Percentiles rank a stretch among this genome's conserved stretches.
These are phyloP conservation scores for Ophion obscuratus DNA, from an alignment of 2,888 invertebrate genomes.

Conservation along the genomic window DNA sequence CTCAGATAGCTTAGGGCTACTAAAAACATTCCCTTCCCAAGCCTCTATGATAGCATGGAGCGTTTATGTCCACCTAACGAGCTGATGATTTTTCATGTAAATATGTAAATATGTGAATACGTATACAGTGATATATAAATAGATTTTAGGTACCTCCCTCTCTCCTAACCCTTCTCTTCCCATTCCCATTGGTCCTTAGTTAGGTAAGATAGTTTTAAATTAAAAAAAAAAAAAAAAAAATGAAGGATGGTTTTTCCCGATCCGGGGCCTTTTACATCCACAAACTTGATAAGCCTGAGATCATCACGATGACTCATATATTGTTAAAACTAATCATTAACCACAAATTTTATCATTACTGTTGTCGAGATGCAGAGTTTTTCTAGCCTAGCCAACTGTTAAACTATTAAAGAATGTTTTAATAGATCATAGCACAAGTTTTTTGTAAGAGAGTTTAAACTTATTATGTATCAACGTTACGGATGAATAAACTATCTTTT, in stretches of 20 bases:
- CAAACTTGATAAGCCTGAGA: neutral
- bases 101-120: too few relatives aligned
- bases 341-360: neutral
- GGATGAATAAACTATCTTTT: constrained; percentile 15
- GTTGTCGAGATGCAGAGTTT: constrained; percentile 6
- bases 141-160: too few relatives aligned
- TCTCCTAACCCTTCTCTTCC: too few relatives aligned
- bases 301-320: constrained; percentile 6
- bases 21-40: constrained; percentile 40
- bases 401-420: neutral
- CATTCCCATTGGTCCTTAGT: too few relatives aligned
- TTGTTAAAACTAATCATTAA: too few relatives aligned
- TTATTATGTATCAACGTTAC: neutral
- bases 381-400: neutral
- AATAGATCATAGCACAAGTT: constrained; percentile 4
- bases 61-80: too few relatives aligned
- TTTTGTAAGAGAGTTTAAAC: constrained; percentile 25
- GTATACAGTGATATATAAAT: too few relatives aligned
- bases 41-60: neutral
- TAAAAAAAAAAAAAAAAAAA: neutral
- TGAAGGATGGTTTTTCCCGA: too few relatives aligned
- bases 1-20: neutral
- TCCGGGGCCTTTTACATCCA: too few relatives aligned
- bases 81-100: too few relatives aligned
- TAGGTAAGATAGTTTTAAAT: constrained; percentile 32